These are phyloP conservation scores for Syncerus caffer DNA, from an alignment of 2,797 vertebrate species.

Conservation along the genomic window DNA sequence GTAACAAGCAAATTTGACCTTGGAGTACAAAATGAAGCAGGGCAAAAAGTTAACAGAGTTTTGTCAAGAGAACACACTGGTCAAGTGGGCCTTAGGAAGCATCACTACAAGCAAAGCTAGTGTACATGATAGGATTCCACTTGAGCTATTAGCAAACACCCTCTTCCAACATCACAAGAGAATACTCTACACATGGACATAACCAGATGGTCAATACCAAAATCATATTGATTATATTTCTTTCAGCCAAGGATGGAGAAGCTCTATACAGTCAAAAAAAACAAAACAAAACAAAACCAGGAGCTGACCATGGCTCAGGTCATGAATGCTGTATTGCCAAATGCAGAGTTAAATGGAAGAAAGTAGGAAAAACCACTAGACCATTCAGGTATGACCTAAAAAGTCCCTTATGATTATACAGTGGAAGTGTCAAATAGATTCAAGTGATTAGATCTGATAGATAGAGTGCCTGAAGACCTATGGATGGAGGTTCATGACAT, in stretches of 20 bases:
- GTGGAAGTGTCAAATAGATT: not conserved
- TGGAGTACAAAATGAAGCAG: not conserved
- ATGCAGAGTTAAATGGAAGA: not conserved
- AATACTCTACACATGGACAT: not conserved
- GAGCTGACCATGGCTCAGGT: not conserved
- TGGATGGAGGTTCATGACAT: not conserved
- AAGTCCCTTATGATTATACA: not conserved
- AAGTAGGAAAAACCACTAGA: not conserved
- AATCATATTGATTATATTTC: not conserved
- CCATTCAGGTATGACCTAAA: not conserved
- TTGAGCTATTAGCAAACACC: not conserved
- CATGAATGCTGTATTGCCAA: not conserved
- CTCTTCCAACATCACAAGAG: not conserved
- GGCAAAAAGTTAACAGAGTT: not conserved
- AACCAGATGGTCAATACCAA: accelerated
- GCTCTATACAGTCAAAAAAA: not conserved
- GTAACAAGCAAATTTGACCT: not conserved
- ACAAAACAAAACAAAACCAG: not conserved
- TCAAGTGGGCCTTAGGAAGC: not conserved
- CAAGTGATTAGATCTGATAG: not conserved
- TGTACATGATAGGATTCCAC: no score
- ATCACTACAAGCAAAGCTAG: no score
- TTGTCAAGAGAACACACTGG: not conserved
- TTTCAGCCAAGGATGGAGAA: not conserved
- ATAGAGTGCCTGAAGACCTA: not conserved